Evolutionary conservation across 1,140 invertebrate species (phyloP), one percentile per base, ranked within the genome.

Genomic region (Drosophila rufa): DNA sequence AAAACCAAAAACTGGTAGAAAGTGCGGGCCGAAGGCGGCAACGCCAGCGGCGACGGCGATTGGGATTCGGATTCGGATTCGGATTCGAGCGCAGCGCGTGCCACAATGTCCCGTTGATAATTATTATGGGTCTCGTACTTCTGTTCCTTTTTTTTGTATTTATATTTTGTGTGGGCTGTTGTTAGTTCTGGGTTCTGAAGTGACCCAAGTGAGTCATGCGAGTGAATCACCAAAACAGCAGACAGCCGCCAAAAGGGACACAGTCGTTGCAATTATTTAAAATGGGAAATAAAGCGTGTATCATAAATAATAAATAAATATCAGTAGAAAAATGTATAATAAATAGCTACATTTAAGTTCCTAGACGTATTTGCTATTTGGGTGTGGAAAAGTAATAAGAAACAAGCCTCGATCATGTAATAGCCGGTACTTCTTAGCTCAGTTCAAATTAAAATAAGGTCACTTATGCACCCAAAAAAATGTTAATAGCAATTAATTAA

Each of bases 21-120:
- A 70, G 50, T 48, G 9, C 22, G 33, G 66, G 51, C 33, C 25
- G 30, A 27, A 40, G 53, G 30, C 40, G 40, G 40, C 40, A 0
- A n/a, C 40, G 40, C 9, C 27, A 46, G 30, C 40, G 40, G 40
- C 40, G 3, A n/a, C 40, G 40, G 12, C 27, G 27, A 33, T 43
- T 14, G n/a, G 25, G 38, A 22, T 22, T 22, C 19, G 25, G 38
- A 22, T 22, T 22, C 19, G 25, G 38, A n/a, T 43, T 43, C 22
- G 38, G 30, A 30, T 36, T 64, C 11, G 47, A 68, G 60, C 33
- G 6, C 45, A 68, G 59, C 64, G 57, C 46, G 66, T 69, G 61
- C 50, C 47, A 64, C 45, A 70, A 75, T 53, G 61, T 76, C 62
- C 61, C 73, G 47, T 68, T 77, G 45, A 78, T 78, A 69, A 68